phyloP scores from a whole-genome alignment of 92 coral and sea anemone genomes.

The Anthopleura xanthogrammica region DNA sequence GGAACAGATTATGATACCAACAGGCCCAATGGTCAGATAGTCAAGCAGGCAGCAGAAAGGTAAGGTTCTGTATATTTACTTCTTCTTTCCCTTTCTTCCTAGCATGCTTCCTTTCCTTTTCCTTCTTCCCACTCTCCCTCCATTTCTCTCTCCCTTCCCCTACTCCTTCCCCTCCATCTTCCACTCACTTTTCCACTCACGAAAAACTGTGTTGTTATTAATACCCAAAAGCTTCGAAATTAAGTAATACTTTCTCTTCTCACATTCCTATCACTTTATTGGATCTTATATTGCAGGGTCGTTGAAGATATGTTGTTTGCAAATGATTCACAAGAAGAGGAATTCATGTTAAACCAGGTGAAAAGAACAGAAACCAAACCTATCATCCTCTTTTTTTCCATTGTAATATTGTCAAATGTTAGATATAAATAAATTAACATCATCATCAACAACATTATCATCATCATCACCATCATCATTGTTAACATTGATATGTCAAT shows the following conservation, averaged over 20 bases:
- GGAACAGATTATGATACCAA: background rate
- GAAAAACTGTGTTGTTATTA: too few relatives aligned
- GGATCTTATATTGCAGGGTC: background rate
- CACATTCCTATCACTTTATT: background rate
- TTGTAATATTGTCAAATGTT: too few relatives aligned
- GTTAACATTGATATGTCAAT: background rate
- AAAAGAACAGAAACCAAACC: background rate
- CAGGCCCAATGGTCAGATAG: background rate
- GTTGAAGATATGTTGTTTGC: slow-evolving; percentile 51
- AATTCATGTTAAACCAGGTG: slow-evolving; percentile 58
- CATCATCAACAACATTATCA: background rate
- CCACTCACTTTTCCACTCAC: too few relatives aligned
- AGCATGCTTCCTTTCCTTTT: too few relatives aligned
- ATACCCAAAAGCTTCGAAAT: too few relatives aligned
- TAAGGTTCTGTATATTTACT: background rate
- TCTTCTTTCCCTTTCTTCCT: background rate
- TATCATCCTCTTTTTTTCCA: too few relatives aligned
- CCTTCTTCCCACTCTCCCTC: background rate
- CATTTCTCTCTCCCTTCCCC: background rate
- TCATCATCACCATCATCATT: background rate
- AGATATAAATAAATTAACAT: background rate
- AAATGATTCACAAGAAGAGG: slow-evolving; percentile 70
- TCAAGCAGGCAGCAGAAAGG: background rate
- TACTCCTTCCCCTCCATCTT: too few relatives aligned
- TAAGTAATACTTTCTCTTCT: background rate